These are phyloP conservation scores for Scaptomyza graminum DNA, from an alignment of 1,140 invertebrate genomes.

Conservation along the genomic window DNA sequence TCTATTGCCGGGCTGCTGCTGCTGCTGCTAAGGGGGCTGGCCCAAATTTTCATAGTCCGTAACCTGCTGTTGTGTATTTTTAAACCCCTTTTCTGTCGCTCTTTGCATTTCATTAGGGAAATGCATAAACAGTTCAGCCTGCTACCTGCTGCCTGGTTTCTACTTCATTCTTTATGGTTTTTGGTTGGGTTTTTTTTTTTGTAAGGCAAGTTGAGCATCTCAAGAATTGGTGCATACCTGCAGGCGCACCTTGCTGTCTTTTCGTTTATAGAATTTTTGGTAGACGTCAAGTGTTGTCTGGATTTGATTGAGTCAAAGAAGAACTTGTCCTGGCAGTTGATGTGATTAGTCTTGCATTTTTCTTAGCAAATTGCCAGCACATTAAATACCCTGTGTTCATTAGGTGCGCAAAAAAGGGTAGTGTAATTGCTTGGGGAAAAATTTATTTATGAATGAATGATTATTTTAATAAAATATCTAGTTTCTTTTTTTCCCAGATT, in stretches of 20 bases:
- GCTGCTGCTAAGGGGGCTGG: background rate
- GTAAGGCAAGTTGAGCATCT: slow-evolving; percentile 15
- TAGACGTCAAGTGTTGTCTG: slow-evolving; percentile 5
- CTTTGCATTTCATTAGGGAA: slow-evolving; percentile 72
- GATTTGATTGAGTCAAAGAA: slow-evolving; percentile 31
- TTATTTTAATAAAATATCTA: no score
- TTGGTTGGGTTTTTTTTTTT: background rate
- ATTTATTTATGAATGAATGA: no score
- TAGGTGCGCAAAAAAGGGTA: background rate
- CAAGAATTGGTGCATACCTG: slow-evolving; percentile 37
- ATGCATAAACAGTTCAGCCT: slow-evolving; percentile 54
- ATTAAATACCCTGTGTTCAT: background rate
- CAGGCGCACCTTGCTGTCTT: slow-evolving; percentile 10
- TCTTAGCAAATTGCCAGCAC: slow-evolving; percentile 14
- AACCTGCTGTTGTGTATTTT: slow-evolving; percentile 23
- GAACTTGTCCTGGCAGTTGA: slow-evolving; percentile 44
- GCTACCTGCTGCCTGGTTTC: background rate
- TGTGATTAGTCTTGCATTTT: slow-evolving; percentile 51
- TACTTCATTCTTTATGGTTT: background rate
- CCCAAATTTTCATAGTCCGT: slow-evolving; percentile 26
- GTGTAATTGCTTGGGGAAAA: no score
- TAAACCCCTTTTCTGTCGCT: slow-evolving; percentile 28
- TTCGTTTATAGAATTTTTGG: background rate
- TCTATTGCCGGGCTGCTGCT: slow-evolving; percentile 7
- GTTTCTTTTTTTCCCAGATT: no score